A percentile compares a stretch with the other conserved stretches of the same genome.
Conservation (phyloP, 1,140 invertebrate species). For the Eupeodes corollae region DNA sequence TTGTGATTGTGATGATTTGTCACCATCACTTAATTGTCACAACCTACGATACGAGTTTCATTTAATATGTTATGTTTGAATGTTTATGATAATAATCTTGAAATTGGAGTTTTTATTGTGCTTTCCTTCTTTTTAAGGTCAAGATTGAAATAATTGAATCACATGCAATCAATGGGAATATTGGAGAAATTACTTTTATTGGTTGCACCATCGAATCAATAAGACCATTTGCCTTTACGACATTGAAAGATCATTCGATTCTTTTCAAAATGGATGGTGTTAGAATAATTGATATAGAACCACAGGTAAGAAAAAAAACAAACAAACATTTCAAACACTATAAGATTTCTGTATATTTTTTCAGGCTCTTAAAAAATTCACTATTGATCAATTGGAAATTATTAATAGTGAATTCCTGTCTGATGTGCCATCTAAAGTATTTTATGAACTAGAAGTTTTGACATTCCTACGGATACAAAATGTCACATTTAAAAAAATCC, state of each 20-base stretch:
- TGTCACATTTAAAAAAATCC: slow-evolving; percentile 43
- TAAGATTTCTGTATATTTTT: background rate
- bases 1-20: too few relatives aligned
- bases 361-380: slow-evolving; percentile 63
- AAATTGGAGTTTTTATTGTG: background rate
- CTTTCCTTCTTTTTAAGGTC: slow-evolving; percentile 10
- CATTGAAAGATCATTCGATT: slow-evolving; percentile 35
- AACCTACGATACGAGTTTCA: too few relatives aligned
- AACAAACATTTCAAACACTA: background rate
- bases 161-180: slow-evolving; percentile 55
- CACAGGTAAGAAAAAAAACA: slow-evolving; percentile 38
- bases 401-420: slow-evolving; percentile 40
- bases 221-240: slow-evolving; percentile 60
- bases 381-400: slow-evolving; percentile 49
- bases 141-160: slow-evolving; percentile 50
- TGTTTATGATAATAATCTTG: background rate
- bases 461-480: slow-evolving; percentile 53
- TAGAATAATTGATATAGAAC: slow-evolving; percentile 46
- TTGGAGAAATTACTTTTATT: slow-evolving; percentile 53
- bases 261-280: slow-evolving; percentile 28
- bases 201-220: slow-evolving; percentile 48
- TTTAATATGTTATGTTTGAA: background rate
- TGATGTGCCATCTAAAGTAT: slow-evolving; percentile 51
- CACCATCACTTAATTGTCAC: too few relatives aligned
- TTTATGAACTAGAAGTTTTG: slow-evolving; percentile 59